These are phyloP conservation scores for Orius laevigatus DNA, from an alignment of 1,140 invertebrate species.

Conservation along the genomic window DNA sequence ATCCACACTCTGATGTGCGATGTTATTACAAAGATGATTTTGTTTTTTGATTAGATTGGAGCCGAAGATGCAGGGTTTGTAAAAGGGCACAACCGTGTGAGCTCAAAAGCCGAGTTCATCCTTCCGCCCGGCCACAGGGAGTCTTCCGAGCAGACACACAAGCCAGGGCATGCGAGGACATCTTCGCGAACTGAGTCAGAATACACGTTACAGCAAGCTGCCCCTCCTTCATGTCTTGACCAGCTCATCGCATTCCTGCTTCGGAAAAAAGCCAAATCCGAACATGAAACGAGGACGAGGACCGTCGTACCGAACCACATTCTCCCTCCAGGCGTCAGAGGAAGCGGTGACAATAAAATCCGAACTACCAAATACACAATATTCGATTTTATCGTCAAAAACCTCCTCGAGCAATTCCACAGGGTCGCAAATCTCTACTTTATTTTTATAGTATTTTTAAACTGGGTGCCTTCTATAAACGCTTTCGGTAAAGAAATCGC, in stretches of 20 bases:
- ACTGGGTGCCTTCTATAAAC: constrained; percentile 86
- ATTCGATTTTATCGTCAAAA: constrained; percentile 88
- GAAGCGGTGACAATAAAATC: constrained; percentile 59
- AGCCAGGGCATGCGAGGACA: constrained; percentile 37
- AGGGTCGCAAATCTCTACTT: constrained; percentile 96
- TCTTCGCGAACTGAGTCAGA: constrained; percentile 65
- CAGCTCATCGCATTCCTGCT: constrained; percentile 39
- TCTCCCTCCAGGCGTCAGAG: constrained; percentile 45
- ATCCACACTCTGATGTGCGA: not conserved
- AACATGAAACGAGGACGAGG: constrained; percentile 44
- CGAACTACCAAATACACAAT: constrained; percentile 92
- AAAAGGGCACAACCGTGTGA: constrained; percentile 56
- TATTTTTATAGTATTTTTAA: constrained; percentile 87
- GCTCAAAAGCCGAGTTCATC: constrained; percentile 74
- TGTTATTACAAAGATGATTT: not conserved
- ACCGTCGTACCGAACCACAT: constrained; percentile 67
- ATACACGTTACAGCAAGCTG: constrained; percentile 62
- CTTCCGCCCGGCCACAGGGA: constrained; percentile 54
- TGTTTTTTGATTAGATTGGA: constrained; percentile 14
- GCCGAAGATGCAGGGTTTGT: constrained; percentile 24
- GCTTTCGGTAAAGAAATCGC: constrained; percentile 94
- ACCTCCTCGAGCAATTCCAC: constrained; percentile 95
- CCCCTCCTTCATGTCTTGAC: constrained; percentile 45
- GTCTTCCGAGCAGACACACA: constrained; percentile 24
- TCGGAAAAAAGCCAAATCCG: constrained; percentile 15